Percentiles rank a stretch among this genome's conserved stretches.
phyloP scores from a whole-genome alignment of 2,113 vertebrate genomes.

The Tinamus guttatus region DNA sequence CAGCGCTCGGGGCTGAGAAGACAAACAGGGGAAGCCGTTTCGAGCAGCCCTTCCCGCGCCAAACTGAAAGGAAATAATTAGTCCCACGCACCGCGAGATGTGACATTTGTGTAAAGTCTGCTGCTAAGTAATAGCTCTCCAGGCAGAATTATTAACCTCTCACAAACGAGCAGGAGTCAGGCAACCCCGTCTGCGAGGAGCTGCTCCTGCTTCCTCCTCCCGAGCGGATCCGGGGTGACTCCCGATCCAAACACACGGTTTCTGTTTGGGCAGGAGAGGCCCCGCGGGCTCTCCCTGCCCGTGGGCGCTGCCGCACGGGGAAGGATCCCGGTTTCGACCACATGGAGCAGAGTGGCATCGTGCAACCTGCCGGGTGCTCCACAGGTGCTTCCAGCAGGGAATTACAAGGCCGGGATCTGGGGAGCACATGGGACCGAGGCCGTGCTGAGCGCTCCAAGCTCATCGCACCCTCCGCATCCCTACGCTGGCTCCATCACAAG shows the following conservation, averaged over 20 bases:
- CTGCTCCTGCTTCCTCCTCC: not conserved
- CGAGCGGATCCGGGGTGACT: not conserved
- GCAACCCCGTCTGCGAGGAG: not conserved
- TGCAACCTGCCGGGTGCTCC: accelerated
- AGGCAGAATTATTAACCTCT: not conserved
- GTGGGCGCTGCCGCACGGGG: not conserved
- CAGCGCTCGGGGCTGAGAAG: not conserved
- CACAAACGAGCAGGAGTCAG: not conserved
- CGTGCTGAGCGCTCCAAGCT: accelerated
- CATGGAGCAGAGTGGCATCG: too few species aligned
- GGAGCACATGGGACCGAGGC: accelerated
- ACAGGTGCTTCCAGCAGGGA: accelerated
- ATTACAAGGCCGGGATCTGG: not conserved
- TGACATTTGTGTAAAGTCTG: not conserved
- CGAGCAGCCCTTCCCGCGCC: not conserved
- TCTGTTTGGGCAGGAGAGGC: not conserved
- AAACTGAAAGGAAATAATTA: not conserved
- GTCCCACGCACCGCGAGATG: not conserved
- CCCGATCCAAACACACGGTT: not conserved
- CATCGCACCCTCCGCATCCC: not conserved
- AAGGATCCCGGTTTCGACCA: not conserved
- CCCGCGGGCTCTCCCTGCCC: accelerated
- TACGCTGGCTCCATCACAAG: accelerated
- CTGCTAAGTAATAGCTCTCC: not conserved
- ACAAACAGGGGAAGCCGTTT: not conserved